A percentile compares a stretch with the other conserved stretches of the same genome.
These are phyloP conservation scores for Pyrrhia umbra DNA, from an alignment of 2,888 invertebrate species.

Conservation along the genomic window DNA sequence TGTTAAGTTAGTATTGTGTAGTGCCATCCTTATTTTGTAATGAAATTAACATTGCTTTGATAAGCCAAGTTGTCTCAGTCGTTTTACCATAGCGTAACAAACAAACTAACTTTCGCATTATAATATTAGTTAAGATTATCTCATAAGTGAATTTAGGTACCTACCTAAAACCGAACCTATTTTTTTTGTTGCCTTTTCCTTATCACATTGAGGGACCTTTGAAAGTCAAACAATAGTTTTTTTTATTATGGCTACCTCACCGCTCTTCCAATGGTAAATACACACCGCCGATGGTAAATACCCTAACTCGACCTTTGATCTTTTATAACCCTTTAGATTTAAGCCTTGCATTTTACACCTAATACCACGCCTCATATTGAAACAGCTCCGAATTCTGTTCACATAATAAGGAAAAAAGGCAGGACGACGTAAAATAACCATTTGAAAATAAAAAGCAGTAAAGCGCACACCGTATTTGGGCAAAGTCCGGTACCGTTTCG, in stretches of 20 bases:
- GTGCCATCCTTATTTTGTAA: no score
- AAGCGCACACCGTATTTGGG: conserved; percentile 40
- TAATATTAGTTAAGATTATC: no score
- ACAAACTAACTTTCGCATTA: no score
- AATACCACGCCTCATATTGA: conserved; percentile 14
- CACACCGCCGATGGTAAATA: background rate
- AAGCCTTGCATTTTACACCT: conserved; percentile 32
- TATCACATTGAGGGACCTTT: no score
- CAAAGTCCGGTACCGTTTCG: conserved; percentile 22
- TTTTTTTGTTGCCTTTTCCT: background rate
- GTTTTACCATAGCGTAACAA: no score
- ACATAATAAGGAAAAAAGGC: conserved; percentile 44
- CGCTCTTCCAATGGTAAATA: background rate
- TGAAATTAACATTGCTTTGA: no score
- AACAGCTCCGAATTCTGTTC: conserved; percentile 25
- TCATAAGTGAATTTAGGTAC: no score
- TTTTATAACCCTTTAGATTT: conserved; percentile 9
- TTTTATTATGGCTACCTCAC: background rate
- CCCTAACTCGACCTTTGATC: background rate
- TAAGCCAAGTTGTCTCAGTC: no score
- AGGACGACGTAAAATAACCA: conserved; percentile 39
- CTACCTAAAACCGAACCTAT: no score
- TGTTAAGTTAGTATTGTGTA: no score
- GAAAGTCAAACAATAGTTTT: background rate
- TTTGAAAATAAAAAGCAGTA: conserved; percentile 51